These are phyloP conservation scores for Helarctos malayanus DNA, from an alignment of 2,797 vertebrate genomes.

Conservation along the genomic window DNA sequence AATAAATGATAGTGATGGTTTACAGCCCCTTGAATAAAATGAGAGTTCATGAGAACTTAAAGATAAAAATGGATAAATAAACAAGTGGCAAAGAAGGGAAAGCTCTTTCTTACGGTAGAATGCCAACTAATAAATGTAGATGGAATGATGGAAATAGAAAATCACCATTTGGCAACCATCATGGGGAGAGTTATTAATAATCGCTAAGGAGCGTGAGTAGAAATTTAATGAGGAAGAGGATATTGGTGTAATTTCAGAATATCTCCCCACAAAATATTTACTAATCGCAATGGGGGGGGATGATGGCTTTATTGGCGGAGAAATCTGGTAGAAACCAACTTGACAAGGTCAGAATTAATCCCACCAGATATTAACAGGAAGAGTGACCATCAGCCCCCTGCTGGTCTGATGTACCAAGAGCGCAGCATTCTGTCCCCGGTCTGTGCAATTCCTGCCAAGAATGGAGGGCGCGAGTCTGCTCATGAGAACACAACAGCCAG, in stretches of 20 bases:
- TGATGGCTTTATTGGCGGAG: background rate
- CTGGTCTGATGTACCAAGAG: background rate
- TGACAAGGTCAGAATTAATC: background rate
- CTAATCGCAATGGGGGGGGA: background rate
- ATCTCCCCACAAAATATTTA: background rate
- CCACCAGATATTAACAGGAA: background rate
- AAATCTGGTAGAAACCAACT: background rate
- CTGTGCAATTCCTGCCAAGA: background rate
- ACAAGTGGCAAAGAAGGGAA: background rate
- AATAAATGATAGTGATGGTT: background rate
- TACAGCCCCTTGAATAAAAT: background rate
- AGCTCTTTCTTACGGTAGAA: background rate
- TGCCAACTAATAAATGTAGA: background rate
- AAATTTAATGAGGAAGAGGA: background rate
- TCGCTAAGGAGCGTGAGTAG: background rate
- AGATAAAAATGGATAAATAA: background rate
- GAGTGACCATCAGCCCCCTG: no score
- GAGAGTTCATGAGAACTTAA: background rate
- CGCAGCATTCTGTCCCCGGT: background rate
- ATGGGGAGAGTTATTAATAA: background rate
- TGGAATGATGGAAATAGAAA: background rate
- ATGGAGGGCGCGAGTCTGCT: background rate
- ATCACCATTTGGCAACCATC: background rate
- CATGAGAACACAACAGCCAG: background rate
- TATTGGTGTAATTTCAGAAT: background rate